These are phyloP conservation scores for Drepanosiphum platanoidis DNA, from an alignment of 2,888 invertebrate species.

Conservation along the genomic window DNA sequence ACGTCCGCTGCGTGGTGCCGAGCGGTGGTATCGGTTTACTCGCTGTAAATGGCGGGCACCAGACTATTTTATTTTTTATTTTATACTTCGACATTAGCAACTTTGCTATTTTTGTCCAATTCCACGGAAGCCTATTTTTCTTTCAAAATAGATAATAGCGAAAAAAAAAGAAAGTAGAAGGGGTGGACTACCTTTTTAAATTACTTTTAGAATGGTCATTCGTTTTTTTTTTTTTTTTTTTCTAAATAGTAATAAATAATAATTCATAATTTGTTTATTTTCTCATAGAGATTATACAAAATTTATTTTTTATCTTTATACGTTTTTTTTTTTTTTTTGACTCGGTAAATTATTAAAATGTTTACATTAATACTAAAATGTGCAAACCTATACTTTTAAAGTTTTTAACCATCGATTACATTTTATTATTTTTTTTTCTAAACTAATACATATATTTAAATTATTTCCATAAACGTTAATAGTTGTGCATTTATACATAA, in stretches of 20 bases:
- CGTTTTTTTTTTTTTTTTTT: neutral
- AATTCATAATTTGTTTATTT: neutral
- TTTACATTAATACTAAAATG: neutral
- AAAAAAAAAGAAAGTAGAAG: conserved; percentile 20
- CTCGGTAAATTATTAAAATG: neutral
- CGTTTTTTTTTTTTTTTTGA: neutral
- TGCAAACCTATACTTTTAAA: too few species aligned
- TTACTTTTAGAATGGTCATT: neutral
- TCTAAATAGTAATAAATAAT: neutral
- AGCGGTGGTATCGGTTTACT: conserved; percentile 61
- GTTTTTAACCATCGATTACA: too few species aligned
- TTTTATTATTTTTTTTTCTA: too few species aligned
- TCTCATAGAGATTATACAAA: neutral
- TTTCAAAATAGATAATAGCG: conserved; percentile 44
- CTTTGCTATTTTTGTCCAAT: conserved; percentile 61
- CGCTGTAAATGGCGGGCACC: conserved; percentile 61
- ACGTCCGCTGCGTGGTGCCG: conserved; percentile 62
- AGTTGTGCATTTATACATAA: too few species aligned
- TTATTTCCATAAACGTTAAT: too few species aligned
- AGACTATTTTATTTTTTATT: conserved; percentile 57
- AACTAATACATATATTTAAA: too few species aligned
- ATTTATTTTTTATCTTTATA: too few species aligned
- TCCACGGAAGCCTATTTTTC: conserved; percentile 51
- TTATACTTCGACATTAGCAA: conserved; percentile 59
- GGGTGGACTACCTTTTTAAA: conserved; percentile 13